Base-by-base conservation (phyloP, 37 sponge, comb jelly and placozoan species). In the Axinella damicornis region DNA sequence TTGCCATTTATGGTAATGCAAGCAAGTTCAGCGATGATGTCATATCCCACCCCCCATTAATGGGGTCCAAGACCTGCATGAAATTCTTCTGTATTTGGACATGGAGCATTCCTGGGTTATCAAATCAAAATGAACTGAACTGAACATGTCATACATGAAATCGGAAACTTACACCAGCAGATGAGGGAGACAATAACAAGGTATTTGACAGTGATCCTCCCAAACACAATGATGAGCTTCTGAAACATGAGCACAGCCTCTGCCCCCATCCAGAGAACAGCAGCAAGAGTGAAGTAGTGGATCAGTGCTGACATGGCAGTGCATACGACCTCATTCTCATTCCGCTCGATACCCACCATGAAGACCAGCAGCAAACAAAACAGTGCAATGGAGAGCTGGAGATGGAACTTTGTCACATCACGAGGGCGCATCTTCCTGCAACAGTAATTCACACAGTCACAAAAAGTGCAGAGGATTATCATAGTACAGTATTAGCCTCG, bases 181-280 rank as follows among this genome's bases (percentile, higher is more conserved):
- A 85, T 55, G 61, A 85, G 36, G 13, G 79, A 85, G 60, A 76
- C 20, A 40, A 53, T 68, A 0, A 80, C 27, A 21, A 78, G 25
- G 31, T 65, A 69, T 2, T 28, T 77, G 22, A 27, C 67, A 14
- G 76, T 68, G 64, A 39, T 77, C 0, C 20, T 33, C 16, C 28
- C 53, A 65, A 85, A 85, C 25, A 85, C 87, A 30, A 80, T 41
- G 12, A 85, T 70, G 22, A 85, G 37, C 30, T 76, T 75, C 60
- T 41, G 60, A 66, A 76, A 85, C 59, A 85, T 60, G 27, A 77
- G 69, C 38, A 85, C 66, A 40, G 80, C 87, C 33, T 85, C 80
- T 22, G 76, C 76, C 31, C 69, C 87, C 87, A 85, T 85, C 87
- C 87, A 85, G 71, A 77, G 21, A 40, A 80, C 40, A 68, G 71